Evolutionary conservation across 2,113 vertebrate genomes (phyloP), one percentile per base, ranked within the genome.

Genomic region (Pomatostomus ruficeps): DNA sequence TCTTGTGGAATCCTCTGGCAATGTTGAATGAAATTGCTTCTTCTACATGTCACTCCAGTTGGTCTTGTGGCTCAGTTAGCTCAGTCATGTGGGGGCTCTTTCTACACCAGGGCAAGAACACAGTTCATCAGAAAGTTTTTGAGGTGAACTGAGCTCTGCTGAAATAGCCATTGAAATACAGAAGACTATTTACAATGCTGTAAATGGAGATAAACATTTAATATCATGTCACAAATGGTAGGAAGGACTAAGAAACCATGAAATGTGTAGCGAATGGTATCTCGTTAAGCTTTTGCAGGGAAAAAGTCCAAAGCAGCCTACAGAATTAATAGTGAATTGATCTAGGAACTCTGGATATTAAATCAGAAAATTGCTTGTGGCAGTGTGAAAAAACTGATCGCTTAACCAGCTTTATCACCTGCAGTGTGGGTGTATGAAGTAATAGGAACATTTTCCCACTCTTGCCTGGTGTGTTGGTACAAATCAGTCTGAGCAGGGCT

Each of bases 381-480:
- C 72, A 86, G 15, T 3, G 4, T 74, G 67, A 93, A 71, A 90
- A 94, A 68, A 40, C 51, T 19, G 15, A 68, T 86, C 55, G 59
- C n/a, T 55, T 67, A 65, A 86, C 21, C 26, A 29, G 31, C 57
- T 95, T 81, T 83, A 52, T 74, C 45, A 67, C 57, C 88, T 83
- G 1, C 25, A 40, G 25, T 6, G 55, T 68, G 55, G 94, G 52
- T 81, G 52, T 63, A n/a, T 54, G 88, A 79, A 88, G 84, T 51
- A 74, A 78, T 11, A 81, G 52, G 95, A 94, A 88, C 82, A 76
- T 74, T 85, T 79, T 87, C 63, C 67, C 19, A 23, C 0, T 67
- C 49, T 77, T 93, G 31, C 48, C 57, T 71, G 14, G 63, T 65
- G 61, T 96, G 31, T 86, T 74, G 85, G 68, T 93, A 92, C 93